Conservation (phyloP, 2,113 vertebrate genomes). For the Ictalurus punctatus region DNA sequence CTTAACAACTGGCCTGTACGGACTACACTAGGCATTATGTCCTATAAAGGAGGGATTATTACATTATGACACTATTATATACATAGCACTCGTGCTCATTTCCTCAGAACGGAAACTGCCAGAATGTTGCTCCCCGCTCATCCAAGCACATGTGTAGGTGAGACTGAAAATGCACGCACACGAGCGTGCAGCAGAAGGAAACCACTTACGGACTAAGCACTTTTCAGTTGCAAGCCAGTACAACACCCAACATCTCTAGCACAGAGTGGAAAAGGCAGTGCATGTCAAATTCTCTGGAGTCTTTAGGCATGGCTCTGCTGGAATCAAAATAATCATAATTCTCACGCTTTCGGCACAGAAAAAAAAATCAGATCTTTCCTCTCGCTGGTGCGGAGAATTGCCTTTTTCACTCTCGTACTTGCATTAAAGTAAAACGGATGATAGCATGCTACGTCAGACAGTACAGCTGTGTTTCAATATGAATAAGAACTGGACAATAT, state of each 20-base stretch:
- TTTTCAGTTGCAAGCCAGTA: slow-evolving; percentile 21
- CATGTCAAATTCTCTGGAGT: not conserved
- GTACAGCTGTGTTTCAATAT: not conserved
- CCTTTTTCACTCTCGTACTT: not conserved
- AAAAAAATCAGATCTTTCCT: not conserved
- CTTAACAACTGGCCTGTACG: no score
- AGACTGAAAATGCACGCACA: not conserved
- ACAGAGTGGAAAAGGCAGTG: not conserved
- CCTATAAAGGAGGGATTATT: not conserved
- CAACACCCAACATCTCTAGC: slow-evolving; percentile 11
- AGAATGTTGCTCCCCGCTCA: not conserved
- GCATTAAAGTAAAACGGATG: not conserved
- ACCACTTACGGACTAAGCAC: slow-evolving; percentile 27
- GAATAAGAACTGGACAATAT: not conserved
- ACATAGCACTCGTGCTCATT: not conserved
- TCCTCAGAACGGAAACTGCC: slow-evolving; percentile 16
- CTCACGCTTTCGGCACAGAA: not conserved
- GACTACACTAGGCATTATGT: not conserved
- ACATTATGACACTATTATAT: not conserved
- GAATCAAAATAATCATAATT: not conserved
- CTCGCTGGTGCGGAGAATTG: not conserved
- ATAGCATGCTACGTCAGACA: not conserved
- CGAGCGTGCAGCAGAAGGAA: slow-evolving; percentile 19
- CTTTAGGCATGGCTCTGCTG: not conserved
- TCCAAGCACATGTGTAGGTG: slow-evolving; percentile 4